Percentiles rank a stretch among this genome's conserved stretches.
phyloP scores from a whole-genome alignment of 2,797 vertebrate species.

The Sandelia bainsii region DNA sequence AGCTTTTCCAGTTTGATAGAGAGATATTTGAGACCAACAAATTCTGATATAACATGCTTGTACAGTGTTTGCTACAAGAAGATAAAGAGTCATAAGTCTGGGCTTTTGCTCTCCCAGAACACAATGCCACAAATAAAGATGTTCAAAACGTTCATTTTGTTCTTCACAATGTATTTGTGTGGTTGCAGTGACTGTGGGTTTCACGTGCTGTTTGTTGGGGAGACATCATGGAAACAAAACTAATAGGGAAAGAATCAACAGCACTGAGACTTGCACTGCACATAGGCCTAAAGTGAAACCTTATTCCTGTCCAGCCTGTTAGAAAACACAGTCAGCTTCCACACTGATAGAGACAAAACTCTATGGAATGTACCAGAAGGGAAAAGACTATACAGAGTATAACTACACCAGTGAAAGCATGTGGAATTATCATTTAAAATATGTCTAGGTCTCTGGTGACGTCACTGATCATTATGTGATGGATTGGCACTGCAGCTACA shows the following conservation, averaged over 20 bases:
- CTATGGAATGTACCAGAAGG: constrained; percentile 4
- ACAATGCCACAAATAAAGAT: neutral
- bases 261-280: constrained; percentile 26
- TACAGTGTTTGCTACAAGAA: neutral
- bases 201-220: constrained; percentile 3
- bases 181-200: neutral
- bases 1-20: neutral
- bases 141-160: neutral
- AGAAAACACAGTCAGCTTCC: constrained; percentile 40
- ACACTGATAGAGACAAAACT: constrained; percentile 13
- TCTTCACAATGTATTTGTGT: neutral
- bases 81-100: too few species aligned
- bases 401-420: too few species aligned
- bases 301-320: constrained; percentile 30
- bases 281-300: constrained; percentile 51
- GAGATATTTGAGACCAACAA: too few species aligned
- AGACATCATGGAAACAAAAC: constrained; percentile 22
- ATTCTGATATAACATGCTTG: neutral
- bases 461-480: neutral
- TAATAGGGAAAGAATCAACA: constrained; percentile 17
- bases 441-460: neutral
- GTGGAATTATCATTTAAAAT: neutral
- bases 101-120: too few species aligned
- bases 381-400: neutral
- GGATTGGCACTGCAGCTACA: too few species aligned